Evolutionary conservation across 2,113 vertebrate genomes (phyloP).

Genomic region (Girardinichthys multiradiatus): DNA sequence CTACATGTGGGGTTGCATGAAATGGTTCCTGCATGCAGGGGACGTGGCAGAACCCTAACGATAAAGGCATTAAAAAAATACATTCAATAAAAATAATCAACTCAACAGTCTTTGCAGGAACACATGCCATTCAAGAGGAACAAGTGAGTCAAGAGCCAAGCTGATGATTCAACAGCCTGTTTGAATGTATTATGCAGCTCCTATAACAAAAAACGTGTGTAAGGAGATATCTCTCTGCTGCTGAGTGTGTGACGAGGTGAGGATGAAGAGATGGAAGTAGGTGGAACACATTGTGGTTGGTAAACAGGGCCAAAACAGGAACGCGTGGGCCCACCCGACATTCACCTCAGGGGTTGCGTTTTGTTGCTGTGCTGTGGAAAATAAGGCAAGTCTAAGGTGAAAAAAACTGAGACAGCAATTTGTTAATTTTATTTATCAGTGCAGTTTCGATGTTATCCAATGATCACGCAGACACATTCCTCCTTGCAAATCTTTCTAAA

Average conservation of each 20-base stretch:
- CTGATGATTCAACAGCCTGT: conserved; percentile 30
- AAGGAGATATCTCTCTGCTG: conserved; percentile 43
- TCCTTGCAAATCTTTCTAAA: no score
- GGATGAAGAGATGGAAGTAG: conserved; percentile 58
- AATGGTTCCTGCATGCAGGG: no score
- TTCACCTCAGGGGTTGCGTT: conserved; percentile 35
- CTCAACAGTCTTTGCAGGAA: neutral
- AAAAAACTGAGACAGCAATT: conserved; percentile 44
- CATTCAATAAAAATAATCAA: neutral
- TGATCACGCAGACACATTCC: neutral
- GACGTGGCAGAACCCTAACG: neutral
- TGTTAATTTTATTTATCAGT: neutral
- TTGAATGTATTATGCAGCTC: conserved; percentile 26
- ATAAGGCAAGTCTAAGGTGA: conserved; percentile 13
- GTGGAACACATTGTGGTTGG: conserved; percentile 70
- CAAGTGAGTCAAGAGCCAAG: neutral
- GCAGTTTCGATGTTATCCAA: neutral
- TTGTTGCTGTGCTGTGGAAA: conserved; percentile 42
- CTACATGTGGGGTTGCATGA: no score
- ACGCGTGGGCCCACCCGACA: conserved; percentile 67
- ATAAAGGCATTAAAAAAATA: neutral
- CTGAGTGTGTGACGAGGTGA: conserved; percentile 48
- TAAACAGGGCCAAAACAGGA: conserved; percentile 73
- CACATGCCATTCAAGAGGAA: neutral
- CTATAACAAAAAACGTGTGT: conserved; percentile 35